These are phyloP conservation scores for Medauroidea extradentata DNA, from an alignment of 1,140 invertebrate species.

Conservation along the genomic window DNA sequence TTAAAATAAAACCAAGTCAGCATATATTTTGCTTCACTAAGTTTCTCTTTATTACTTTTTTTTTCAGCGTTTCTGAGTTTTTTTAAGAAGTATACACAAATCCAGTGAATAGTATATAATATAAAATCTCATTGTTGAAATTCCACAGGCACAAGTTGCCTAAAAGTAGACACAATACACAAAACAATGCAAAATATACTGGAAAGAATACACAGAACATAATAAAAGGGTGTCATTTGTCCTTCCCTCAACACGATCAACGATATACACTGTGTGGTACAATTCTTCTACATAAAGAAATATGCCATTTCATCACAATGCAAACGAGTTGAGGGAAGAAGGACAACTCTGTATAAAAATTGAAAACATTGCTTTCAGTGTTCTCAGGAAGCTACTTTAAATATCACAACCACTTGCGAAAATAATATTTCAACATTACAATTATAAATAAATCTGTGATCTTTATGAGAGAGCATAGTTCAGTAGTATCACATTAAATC, in stretches of 20 bases:
- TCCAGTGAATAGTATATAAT: conserved; percentile 2
- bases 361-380: conserved; percentile 5
- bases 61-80: conserved; percentile 6
- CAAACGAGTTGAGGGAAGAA: conserved; percentile 10
- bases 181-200: conserved; percentile 16
- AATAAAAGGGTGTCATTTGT: conserved; percentile 6
- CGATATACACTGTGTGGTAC: conserved; percentile 1
- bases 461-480: not conserved
- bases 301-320: not conserved
- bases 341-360: conserved; percentile 1
- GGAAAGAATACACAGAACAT: conserved; percentile 21
- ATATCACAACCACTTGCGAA: conserved; percentile 17
- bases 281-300: conserved; percentile 3
- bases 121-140: conserved; percentile 13
- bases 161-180: conserved; percentile 28
- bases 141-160: conserved; percentile 50
- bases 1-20: no score
- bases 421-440: conserved; percentile 8
- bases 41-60: conserved; percentile 14
- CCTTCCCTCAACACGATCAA: conserved; percentile 4
- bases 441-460: not conserved
- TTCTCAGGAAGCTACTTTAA: conserved; percentile 10
- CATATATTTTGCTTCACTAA: conserved; percentile 4
- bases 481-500: not conserved
- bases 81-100: conserved; percentile 12